Percentiles rank a stretch among this genome's conserved stretches.
These are phyloP conservation scores for Euwallacea fornicatus DNA, from an alignment of 1,140 invertebrate species.

Conservation along the genomic window DNA sequence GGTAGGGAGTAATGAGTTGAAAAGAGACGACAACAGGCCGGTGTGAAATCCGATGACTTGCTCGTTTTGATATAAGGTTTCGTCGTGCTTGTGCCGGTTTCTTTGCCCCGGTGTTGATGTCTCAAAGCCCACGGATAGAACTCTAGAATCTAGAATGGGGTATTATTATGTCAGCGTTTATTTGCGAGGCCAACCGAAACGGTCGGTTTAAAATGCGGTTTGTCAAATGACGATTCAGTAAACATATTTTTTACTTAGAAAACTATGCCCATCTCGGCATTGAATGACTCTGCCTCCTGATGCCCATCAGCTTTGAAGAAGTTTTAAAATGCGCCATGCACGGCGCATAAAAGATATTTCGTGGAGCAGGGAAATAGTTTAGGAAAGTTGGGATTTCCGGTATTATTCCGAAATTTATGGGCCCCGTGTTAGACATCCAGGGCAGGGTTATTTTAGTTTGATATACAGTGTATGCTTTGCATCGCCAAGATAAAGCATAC, in stretches of 20 bases:
- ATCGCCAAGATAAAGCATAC: constrained; percentile 30
- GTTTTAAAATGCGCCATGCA: constrained; percentile 11
- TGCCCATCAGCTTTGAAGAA: neutral
- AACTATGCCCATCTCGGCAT: neutral
- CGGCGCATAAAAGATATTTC: constrained; percentile 25
- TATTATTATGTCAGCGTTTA: constrained; percentile 4
- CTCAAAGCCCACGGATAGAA: constrained; percentile 2
- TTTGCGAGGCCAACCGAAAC: constrained; percentile 4
- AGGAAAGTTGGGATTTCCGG: constrained; percentile 33
- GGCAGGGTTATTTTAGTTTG: constrained; percentile 24
- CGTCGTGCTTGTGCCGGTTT: constrained; percentile 12
- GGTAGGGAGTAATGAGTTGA: neutral
- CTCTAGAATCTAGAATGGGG: neutral
- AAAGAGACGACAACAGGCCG: constrained; percentile 27
- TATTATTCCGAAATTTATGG: constrained; percentile 34
- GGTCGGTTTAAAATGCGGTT: neutral
- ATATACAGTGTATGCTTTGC: constrained; percentile 32
- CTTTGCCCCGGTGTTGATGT: constrained; percentile 12
- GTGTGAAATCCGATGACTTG: constrained; percentile 33
- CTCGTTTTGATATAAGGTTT: constrained; percentile 36
- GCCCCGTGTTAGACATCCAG: constrained; percentile 21
- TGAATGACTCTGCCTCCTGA: neutral
- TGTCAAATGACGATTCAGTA: neutral
- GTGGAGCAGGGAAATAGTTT: constrained; percentile 30
- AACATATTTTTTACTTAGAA: neutral